Conservation (phyloP, 2,797 vertebrate genomes). For the Lates japonicus region DNA sequence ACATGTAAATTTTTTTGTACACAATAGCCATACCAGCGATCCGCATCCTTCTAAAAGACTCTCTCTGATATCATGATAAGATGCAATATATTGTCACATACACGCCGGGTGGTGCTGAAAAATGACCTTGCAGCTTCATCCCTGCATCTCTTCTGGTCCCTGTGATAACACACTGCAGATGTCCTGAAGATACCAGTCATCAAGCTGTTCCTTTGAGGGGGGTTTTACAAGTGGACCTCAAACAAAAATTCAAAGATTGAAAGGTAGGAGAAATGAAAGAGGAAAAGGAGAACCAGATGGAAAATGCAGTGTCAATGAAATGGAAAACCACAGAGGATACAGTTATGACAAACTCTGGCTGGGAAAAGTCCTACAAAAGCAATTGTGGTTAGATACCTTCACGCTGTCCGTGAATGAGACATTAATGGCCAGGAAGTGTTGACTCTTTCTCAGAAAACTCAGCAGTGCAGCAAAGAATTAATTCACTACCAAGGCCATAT, state of each 20-base stretch:
- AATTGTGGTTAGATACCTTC: conserved; percentile 39
- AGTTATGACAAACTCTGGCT: conserved; percentile 53
- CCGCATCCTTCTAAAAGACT: neutral
- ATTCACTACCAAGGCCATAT: neutral
- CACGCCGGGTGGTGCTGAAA: neutral
- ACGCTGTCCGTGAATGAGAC: conserved; percentile 21
- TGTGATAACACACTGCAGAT: conserved; percentile 28
- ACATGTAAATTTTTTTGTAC: neutral
- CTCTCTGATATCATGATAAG: neutral
- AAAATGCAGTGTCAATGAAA: conserved; percentile 67
- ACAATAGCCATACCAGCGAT: neutral
- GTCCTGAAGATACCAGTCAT: conserved; percentile 11
- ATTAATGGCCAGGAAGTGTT: conserved; percentile 24
- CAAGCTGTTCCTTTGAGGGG: conserved; percentile 18
- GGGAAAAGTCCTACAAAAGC: conserved; percentile 44
- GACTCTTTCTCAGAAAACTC: conserved; percentile 3
- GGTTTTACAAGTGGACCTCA: conserved; percentile 14
- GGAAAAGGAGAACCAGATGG: conserved; percentile 50
- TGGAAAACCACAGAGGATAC: conserved; percentile 47
- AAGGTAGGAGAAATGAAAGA: conserved; percentile 51
- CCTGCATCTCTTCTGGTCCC: conserved; percentile 12
- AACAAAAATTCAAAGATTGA: conserved; percentile 42
- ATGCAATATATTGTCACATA: neutral
- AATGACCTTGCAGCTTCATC: conserved; percentile 4
- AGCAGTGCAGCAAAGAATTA: neutral